Evolutionary conservation across 2,888 invertebrate species (phyloP).

Genomic region (Octonoba sinensis): DNA sequence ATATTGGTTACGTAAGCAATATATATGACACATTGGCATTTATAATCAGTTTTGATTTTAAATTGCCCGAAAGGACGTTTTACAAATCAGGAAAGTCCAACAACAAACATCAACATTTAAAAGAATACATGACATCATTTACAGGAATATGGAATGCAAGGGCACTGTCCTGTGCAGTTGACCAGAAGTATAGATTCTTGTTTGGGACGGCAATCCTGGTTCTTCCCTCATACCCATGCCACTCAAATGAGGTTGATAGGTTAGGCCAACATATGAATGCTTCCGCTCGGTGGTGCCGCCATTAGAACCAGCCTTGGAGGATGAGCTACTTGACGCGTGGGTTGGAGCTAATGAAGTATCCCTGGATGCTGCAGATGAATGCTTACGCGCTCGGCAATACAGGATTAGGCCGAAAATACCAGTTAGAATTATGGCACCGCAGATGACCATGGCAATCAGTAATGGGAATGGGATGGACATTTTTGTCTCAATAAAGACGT

Average conservation of each 20-base stretch:
- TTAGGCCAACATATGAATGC: slow-evolving; percentile 57
- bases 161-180: slow-evolving; percentile 62
- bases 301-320: slow-evolving; percentile 29
- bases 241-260: slow-evolving; percentile 47
- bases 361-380: slow-evolving; percentile 27
- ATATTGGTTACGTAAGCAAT: too few relatives aligned
- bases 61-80: too few relatives aligned
- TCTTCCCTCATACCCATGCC: slow-evolving; percentile 44
- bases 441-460: slow-evolving; percentile 37
- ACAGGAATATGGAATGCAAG: slow-evolving; percentile 48
- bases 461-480: slow-evolving; percentile 55
- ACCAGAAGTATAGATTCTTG: slow-evolving; percentile 56
- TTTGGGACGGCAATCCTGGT: slow-evolving; percentile 45
- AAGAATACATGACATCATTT: slow-evolving; percentile 19
- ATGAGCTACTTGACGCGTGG: slow-evolving; percentile 40
- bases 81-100: background rate
- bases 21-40: too few relatives aligned
- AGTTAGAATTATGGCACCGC: slow-evolving; percentile 48
- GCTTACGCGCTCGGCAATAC: slow-evolving; percentile 48
- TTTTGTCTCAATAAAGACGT: background rate
- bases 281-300: slow-evolving; percentile 31
- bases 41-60: too few relatives aligned
- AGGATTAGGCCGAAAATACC: slow-evolving; percentile 40
- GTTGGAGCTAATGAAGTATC: slow-evolving; percentile 52
- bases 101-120: slow-evolving; percentile 30